A percentile compares a stretch with the other conserved stretches of the same genome.
Conservation (phyloP, 30 jellyfish, hydroid and myxozoan genomes). For the Cassiopea andromeda region DNA sequence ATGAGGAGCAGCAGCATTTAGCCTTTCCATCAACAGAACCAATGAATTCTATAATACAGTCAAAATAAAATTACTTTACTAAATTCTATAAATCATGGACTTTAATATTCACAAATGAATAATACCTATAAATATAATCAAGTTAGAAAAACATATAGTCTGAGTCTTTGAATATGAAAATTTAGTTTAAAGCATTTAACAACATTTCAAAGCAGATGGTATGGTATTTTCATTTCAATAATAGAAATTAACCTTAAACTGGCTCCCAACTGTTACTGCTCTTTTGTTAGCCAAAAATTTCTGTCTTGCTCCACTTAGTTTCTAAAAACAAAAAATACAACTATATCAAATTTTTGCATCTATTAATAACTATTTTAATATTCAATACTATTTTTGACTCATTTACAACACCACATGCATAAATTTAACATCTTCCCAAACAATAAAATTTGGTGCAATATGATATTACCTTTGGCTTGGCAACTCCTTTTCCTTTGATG, state of each 20-base stretch:
- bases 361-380: no score
- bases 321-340: slow-evolving; percentile 12
- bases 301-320: slow-evolving; percentile 56
- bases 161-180: no score
- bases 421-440: neutral
- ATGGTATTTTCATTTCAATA: neutral
- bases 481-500: slow-evolving; percentile 41
- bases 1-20: slow-evolving; percentile 77
- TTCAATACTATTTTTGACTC: neutral
- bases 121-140: no score
- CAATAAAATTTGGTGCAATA: neutral
- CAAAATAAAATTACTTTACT: neutral
- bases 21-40: slow-evolving; percentile 54
- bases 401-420: neutral
- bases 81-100: no score
- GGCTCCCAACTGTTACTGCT: slow-evolving; percentile 70
- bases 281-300: slow-evolving; percentile 68
- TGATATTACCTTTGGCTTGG: slow-evolving; percentile 42
- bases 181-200: no score
- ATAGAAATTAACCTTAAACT: slow-evolving; percentile 41
- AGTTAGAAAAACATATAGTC: no score
- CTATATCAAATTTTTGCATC: neutral
- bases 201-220: no score
- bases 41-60: slow-evolving; percentile 57
- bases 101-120: no score